Percentiles rank a stretch among this genome's conserved stretches.
Conservation (phyloP, 2,888 invertebrate genomes). For the Galeopsomyia nigrocyanea region DNA sequence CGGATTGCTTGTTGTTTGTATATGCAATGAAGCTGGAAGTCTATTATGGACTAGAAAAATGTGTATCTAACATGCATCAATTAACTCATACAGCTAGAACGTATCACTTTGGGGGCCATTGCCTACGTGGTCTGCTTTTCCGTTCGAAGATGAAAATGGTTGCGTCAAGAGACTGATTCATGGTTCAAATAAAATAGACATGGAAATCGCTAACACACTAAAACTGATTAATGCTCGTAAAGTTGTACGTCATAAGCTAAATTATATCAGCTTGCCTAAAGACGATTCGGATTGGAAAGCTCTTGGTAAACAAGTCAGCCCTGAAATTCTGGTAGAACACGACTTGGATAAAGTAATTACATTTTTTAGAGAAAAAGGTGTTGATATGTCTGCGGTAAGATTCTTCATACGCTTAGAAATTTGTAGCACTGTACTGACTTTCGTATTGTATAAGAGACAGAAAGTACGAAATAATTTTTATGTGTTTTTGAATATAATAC, state of each 20-base stretch:
- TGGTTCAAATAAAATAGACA: constrained; percentile 33
- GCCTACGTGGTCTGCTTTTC: constrained; percentile 37
- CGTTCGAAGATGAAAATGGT: constrained; percentile 43
- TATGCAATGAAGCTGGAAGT: constrained; percentile 14
- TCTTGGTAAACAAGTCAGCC: not conserved
- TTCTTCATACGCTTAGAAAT: constrained; percentile 37
- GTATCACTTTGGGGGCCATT: constrained; percentile 39
- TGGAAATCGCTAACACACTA: constrained; percentile 35
- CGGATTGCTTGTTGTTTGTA: constrained; percentile 17
- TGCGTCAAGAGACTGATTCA: constrained; percentile 26
- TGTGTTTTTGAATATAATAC: constrained; percentile 24
- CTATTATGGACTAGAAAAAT: constrained; percentile 35
- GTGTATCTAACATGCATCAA: constrained; percentile 36
- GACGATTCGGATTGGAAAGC: not conserved
- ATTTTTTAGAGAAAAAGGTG: not conserved
- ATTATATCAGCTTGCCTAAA: not conserved
- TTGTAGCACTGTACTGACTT: constrained; percentile 10
- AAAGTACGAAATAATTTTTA: constrained; percentile 21
- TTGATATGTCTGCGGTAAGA: constrained; percentile 1
- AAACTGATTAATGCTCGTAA: constrained; percentile 21
- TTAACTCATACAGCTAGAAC: constrained; percentile 22
- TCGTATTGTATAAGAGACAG: not conserved
- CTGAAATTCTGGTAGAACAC: not conserved
- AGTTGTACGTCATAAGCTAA: constrained; percentile 11
- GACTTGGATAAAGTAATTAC: not conserved